Conservation (phyloP, 2,797 vertebrate species). For the Neosalanx taihuensis region DNA sequence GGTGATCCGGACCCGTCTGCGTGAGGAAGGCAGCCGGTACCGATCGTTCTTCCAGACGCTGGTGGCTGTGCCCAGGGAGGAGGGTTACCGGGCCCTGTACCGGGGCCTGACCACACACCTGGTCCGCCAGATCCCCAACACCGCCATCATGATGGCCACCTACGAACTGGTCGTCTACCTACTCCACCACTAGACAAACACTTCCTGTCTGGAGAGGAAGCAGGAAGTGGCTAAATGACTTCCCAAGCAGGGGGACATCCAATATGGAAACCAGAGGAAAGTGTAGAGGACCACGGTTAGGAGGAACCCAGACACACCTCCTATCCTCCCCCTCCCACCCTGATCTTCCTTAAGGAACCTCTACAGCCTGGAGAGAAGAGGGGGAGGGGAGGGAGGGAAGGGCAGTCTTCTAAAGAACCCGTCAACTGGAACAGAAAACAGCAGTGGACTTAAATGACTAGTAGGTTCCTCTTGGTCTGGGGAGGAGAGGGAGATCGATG, state of each 20-base stretch:
- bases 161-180: conserved; percentile 98
- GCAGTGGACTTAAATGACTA: conserved; percentile 54
- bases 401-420: conserved; percentile 15
- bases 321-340: conserved; percentile 16
- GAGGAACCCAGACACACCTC: not conserved
- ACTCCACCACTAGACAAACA: conserved; percentile 79
- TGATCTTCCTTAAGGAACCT: conserved; percentile 17
- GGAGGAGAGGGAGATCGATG: too few relatives aligned
- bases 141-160: conserved; percentile 98
- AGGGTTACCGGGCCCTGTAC: conserved; percentile 93
- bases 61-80: conserved; percentile 85
- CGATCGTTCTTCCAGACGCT: conserved; percentile 95
- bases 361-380: conserved; percentile 14
- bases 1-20: conserved; percentile 95
- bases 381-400: conserved; percentile 13
- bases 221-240: conserved; percentile 11
- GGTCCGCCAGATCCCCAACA: conserved; percentile 97
- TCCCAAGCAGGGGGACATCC: conserved; percentile 23
- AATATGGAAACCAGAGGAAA: conserved; percentile 76
- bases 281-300: conserved; percentile 70
- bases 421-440: conserved; percentile 20
- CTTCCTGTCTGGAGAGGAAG: conserved; percentile 16
- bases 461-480: conserved; percentile 21
- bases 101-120: conserved; percentile 94
- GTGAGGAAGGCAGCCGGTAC: conserved; percentile 98